A percentile compares a stretch with the other conserved stretches of the same genome.
phyloP scores from a whole-genome alignment of 1,140 invertebrate genomes.

The Halesus radiatus region DNA sequence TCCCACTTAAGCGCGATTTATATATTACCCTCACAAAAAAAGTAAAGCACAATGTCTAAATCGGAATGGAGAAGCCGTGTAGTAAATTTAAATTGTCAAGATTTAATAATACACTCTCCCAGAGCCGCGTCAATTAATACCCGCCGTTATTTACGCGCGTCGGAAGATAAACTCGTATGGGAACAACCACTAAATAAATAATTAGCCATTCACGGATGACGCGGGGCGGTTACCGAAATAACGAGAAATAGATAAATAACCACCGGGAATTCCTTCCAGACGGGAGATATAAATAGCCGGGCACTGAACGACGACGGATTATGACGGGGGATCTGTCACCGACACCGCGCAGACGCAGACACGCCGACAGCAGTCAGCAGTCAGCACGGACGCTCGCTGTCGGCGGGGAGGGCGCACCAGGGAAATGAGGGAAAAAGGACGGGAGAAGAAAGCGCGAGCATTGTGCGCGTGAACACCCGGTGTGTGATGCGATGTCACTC shows the following conservation, averaged over 20 bases:
- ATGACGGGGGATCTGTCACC: conserved; percentile 32
- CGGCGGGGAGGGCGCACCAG: too few relatives aligned
- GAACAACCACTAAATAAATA: conserved; percentile 33
- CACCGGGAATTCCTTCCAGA: conserved; percentile 34
- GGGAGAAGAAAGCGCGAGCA: too few relatives aligned
- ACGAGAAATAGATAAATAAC: conserved; percentile 46
- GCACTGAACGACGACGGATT: conserved; percentile 13
- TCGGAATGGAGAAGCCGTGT: too few relatives aligned
- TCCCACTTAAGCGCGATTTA: too few relatives aligned
- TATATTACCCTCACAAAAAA: too few relatives aligned
- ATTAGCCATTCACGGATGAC: conserved; percentile 25
- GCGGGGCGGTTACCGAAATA: conserved; percentile 17
- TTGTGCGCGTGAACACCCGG: too few relatives aligned
- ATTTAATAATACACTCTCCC: background rate
- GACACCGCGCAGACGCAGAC: background rate
- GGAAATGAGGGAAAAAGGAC: too few relatives aligned
- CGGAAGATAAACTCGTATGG: conserved; percentile 14
- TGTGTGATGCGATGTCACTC: too few relatives aligned
- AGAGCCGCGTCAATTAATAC: conserved; percentile 10
- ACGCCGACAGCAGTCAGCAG: background rate
- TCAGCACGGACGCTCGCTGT: too few relatives aligned
- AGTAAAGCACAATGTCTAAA: too few relatives aligned
- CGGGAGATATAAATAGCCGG: conserved; percentile 20
- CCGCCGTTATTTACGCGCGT: conserved; percentile 23
- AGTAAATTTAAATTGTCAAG: background rate